phyloP scores from a whole-genome alignment of 2,888 invertebrate species.

The Leptopilina myrica region DNA sequence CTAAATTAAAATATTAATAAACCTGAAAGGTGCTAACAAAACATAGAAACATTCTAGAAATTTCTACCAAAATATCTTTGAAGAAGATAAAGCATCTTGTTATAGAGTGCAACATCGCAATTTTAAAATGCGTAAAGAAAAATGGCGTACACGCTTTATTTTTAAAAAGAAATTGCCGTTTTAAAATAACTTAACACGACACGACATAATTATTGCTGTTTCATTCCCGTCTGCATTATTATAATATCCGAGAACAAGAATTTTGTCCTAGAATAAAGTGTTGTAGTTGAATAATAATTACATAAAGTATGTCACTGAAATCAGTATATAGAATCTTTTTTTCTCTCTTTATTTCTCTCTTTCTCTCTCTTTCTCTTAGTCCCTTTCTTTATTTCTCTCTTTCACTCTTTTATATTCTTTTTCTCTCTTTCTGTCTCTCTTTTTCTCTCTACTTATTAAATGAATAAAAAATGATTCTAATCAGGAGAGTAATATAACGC shows the following conservation, averaged over 20 bases:
- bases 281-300: neutral
- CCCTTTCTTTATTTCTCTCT: too few relatives aligned
- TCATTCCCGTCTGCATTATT: neutral
- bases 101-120: too few relatives aligned
- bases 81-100: too few relatives aligned
- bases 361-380: too few relatives aligned
- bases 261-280: neutral
- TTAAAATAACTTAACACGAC: neutral
- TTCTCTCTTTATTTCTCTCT: neutral
- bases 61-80: too few relatives aligned
- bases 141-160: neutral
- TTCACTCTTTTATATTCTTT: too few relatives aligned
- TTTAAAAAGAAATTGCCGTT: neutral
- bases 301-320: conserved; percentile 13
- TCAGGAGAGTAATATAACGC: neutral
- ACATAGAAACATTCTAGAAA: too few relatives aligned
- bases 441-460: neutral
- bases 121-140: too few relatives aligned
- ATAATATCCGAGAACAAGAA: too few relatives aligned
- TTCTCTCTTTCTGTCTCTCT: too few relatives aligned
- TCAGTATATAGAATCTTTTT: neutral
- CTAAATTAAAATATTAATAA: too few relatives aligned
- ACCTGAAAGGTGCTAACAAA: too few relatives aligned
- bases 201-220: neutral
- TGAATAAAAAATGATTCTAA: neutral